Conservation (phyloP, 2,888 invertebrate genomes). For the Pyrrhia umbra region DNA sequence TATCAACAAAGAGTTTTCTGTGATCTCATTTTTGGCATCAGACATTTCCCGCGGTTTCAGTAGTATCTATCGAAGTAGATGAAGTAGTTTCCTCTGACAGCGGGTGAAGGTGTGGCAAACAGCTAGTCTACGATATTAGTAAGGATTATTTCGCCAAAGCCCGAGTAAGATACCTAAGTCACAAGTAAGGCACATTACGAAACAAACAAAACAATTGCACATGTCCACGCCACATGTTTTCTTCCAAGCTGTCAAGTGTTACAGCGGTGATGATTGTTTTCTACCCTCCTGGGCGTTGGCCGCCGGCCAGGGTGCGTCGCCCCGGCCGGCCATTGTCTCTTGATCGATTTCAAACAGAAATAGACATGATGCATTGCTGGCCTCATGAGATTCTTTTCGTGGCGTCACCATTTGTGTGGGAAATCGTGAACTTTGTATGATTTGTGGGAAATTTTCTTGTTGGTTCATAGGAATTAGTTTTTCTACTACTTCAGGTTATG, state of each 20-base stretch:
- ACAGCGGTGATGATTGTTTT: constrained; percentile 33
- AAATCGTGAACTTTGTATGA: constrained; percentile 17
- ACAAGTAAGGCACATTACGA: neutral
- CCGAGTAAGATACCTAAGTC: neutral
- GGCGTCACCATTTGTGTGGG: constrained; percentile 21
- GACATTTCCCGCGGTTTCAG: too few species aligned
- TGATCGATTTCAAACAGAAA: constrained; percentile 65
- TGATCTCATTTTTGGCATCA: too few species aligned
- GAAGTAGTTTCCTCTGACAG: too few species aligned
- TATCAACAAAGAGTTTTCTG: too few species aligned
- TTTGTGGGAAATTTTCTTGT: neutral
- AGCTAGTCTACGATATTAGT: too few species aligned
- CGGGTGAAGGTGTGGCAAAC: too few species aligned
- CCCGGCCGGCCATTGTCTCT: constrained; percentile 69
- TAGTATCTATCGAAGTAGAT: neutral
- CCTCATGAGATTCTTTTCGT: constrained; percentile 37
- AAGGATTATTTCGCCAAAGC: neutral
- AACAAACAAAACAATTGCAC: constrained; percentile 10
- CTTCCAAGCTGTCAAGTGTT: constrained; percentile 29
- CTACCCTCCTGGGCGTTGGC: constrained; percentile 70
- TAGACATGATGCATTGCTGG: constrained; percentile 60
- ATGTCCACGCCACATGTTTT: constrained; percentile 19
- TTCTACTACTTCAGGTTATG: neutral
- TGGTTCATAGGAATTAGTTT: neutral
- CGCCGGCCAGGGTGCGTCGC: constrained; percentile 70